Evolutionary conservation across 1,140 invertebrate species (phyloP), one percentile per base, ranked within the genome.

Genomic region (Octopus sinensis): DNA sequence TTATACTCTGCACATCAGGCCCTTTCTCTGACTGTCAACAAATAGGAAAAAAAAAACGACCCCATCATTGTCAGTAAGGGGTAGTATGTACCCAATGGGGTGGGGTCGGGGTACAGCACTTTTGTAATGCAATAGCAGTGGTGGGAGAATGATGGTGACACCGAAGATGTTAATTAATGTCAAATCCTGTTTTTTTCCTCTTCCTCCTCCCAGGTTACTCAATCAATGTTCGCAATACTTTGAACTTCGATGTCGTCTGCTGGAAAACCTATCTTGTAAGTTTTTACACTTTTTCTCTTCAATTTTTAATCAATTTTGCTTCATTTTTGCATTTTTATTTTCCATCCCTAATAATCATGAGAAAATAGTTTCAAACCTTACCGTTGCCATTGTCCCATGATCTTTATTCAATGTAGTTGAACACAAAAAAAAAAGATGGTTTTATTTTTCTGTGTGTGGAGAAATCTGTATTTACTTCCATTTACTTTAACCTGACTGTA

Each of bases 151-250:
- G 30, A 43, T 43, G 30, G 30, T 43, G 30, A 43, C 30, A 43
- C 1, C 30, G 30, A 43, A 3, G 30, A 43, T 43, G 30, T 43
- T 43, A 43, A 43, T 62, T 62, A 10, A 17, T 79, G 56, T 0
- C 12, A 52, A 68, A 53, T 30, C 54, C 23, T 52, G n/a, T 52
- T 54, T 12, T 68, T 71, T 79, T 3, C 75, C 54, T 23, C 77
- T 84, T 9, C 30, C 78, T 82, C 77, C 73, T 85, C 86, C 53
- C 82, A 91, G 91, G 76, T 85, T 92, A 6, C 85, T 92, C 53
- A 85, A 84, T 73, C 92, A 93, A 83, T 92, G 92, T 84, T 88
- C 87, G 10, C 91, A 93, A 85, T 93, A 92, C 84, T 93, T 93
- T 90, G 91, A 92, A 81, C 88, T 93, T 43, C 84, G 90, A 43